phyloP scores from a whole-genome alignment of 2,113 vertebrate genomes.

The Alethe castanea region DNA sequence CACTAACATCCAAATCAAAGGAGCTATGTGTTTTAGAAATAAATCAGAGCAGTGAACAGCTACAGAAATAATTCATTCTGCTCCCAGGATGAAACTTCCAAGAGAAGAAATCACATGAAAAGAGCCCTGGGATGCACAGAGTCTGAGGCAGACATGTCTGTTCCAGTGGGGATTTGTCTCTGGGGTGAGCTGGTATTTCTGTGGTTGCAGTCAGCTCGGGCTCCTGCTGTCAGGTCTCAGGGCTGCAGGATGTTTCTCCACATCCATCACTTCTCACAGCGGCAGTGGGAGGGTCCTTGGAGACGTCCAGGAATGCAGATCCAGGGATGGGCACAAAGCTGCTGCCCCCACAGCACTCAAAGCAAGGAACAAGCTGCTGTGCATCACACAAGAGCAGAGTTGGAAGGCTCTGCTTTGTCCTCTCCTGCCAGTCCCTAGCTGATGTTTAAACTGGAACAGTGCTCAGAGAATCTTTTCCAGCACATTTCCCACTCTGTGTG shows the following conservation, averaged over 20 bases:
- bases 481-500: not conserved
- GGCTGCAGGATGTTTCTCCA: not conserved
- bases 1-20: not conserved
- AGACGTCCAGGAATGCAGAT: rapidly evolving
- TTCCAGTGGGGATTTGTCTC: too few species aligned
- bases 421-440: not conserved
- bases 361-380: not conserved
- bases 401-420: not conserved
- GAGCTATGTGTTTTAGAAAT: not conserved
- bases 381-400: rapidly evolving
- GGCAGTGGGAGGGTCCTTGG: not conserved
- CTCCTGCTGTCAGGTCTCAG: not conserved
- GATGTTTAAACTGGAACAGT: not conserved
- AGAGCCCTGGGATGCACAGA: not conserved
- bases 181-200: not conserved
- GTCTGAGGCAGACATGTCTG: not conserved
- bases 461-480: not conserved
- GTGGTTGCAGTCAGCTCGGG: not conserved
- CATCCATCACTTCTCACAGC: not conserved
- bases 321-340: not conserved
- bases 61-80: not conserved
- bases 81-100: not conserved
- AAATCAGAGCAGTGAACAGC: not conserved
- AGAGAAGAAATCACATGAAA: not conserved
- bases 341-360: not conserved